Base-by-base conservation (phyloP, 1,140 invertebrate species). In the Macrobrachium rosenbergii region DNA sequence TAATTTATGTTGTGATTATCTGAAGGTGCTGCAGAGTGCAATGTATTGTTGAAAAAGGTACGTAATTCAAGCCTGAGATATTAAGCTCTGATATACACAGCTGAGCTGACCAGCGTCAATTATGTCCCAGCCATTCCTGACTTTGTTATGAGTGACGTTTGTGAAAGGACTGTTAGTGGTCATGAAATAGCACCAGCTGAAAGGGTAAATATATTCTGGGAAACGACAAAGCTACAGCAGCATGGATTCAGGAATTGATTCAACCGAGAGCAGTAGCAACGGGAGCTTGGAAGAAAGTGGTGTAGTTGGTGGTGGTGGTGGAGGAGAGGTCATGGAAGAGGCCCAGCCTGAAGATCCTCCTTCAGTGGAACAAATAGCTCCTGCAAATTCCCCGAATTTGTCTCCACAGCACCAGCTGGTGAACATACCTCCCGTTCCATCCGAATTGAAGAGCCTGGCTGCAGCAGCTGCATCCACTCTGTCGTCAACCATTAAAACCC, bases 201-300 rank as follows among this genome's bases (percentile, higher is more conserved):
- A 52, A 8, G 52, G 12, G 7, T 12, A 52, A 52, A 12, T 52
- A 2, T 3, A 12, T 52, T 12, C 67, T 21, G 11, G 67, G 28
- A 28, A 28, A 21, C 21, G 19, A 7, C 14, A 23, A 11, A 23
- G 67, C 67, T 0, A 12, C 12, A 11, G 16, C 67, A 69, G 67
- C 11, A 87, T 87, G 84, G 84, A 87, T 37, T 87, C 84, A 52
- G 84, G 84, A 12, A 87, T 87, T 8, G 84, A 87, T 45, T 87
- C 84, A 6, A 87, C 84, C 11, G 84, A 87, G 63, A 87, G 84
- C 64, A 87, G 84, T 52, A 69, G 28, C 67, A 81, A 81, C 58
- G 78, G 84, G 17, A 80, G 77, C 43, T 52, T 60, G 58, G 84
- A 87, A 67, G 84, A 81, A 14, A 78, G 23, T 28, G 84, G 23